Evolutionary conservation across 1,140 invertebrate genomes (phyloP).

Genomic region (Teleopsis dalmanni): DNA sequence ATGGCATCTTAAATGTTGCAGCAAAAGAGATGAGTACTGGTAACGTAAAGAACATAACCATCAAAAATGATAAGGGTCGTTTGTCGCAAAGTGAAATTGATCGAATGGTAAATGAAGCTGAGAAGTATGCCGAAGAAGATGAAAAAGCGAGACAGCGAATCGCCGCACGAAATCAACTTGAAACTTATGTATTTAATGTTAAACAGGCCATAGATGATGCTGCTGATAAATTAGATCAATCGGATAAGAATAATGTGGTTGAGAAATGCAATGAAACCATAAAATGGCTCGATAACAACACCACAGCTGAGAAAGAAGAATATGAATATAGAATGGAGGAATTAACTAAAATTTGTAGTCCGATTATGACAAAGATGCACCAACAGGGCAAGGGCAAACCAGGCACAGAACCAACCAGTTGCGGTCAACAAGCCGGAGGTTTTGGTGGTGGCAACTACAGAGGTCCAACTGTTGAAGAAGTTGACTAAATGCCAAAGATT

Average conservation of each 20-base stretch:
- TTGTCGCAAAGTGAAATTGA: constrained; percentile 76
- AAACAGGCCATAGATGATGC: constrained; percentile 51
- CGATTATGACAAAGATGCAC: no score
- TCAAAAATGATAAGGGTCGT: constrained; percentile 77
- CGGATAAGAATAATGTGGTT: constrained; percentile 55
- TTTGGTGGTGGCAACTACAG: constrained; percentile 26
- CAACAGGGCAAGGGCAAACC: no score
- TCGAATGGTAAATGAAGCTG: constrained; percentile 34
- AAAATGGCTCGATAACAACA: constrained; percentile 58
- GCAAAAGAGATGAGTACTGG: constrained; percentile 51
- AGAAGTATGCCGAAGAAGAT: constrained; percentile 48
- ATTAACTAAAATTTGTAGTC: constrained; percentile 47
- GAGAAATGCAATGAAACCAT: constrained; percentile 51
- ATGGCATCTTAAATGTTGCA: constrained; percentile 57
- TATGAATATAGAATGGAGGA: constrained; percentile 54
- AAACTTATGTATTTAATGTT: constrained; percentile 66
- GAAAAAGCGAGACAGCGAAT: constrained; percentile 62
- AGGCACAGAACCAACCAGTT: no score
- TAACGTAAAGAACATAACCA: constrained; percentile 66
- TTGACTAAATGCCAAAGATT: constrained; percentile 17
- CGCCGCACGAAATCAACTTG: constrained; percentile 52
- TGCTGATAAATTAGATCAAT: constrained; percentile 52
- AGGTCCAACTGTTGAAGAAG: constrained; percentile 26
- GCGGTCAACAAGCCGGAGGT: no score
- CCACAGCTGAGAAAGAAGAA: constrained; percentile 56